These are phyloP conservation scores for Myathropa florea DNA, from an alignment of 2,888 invertebrate species.

Conservation along the genomic window DNA sequence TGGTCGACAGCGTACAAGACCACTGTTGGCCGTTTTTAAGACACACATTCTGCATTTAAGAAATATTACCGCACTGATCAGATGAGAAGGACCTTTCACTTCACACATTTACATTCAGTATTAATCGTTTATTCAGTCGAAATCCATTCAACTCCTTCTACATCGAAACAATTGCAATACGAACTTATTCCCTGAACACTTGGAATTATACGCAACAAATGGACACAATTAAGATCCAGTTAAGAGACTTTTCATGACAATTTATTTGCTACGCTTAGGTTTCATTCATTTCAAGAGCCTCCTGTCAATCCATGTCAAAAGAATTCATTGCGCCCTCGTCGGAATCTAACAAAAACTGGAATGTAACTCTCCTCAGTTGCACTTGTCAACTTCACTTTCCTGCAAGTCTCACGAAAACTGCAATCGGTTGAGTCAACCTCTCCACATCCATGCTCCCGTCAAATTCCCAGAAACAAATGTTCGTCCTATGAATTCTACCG, in stretches of 20 bases:
- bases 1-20: too few relatives aligned
- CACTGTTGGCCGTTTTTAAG: too few relatives aligned
- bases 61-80: too few relatives aligned
- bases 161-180: too few relatives aligned
- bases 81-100: too few relatives aligned
- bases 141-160: background rate
- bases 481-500: background rate
- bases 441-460: too few relatives aligned
- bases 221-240: background rate
- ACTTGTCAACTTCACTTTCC: background rate
- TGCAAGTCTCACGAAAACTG: background rate
- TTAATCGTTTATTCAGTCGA: too few relatives aligned
- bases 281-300: background rate
- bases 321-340: background rate
- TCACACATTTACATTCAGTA: too few relatives aligned
- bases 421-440: too few relatives aligned
- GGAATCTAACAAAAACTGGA: background rate
- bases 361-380: background rate
- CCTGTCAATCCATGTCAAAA: background rate
- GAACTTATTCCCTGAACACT: background rate
- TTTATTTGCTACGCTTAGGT: background rate
- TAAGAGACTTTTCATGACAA: background rate
- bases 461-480: too few relatives aligned
- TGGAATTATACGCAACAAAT: background rate
- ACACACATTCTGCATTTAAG: too few relatives aligned